phyloP scores from a whole-genome alignment of 2,888 invertebrate species.

The Noctua janthina region DNA sequence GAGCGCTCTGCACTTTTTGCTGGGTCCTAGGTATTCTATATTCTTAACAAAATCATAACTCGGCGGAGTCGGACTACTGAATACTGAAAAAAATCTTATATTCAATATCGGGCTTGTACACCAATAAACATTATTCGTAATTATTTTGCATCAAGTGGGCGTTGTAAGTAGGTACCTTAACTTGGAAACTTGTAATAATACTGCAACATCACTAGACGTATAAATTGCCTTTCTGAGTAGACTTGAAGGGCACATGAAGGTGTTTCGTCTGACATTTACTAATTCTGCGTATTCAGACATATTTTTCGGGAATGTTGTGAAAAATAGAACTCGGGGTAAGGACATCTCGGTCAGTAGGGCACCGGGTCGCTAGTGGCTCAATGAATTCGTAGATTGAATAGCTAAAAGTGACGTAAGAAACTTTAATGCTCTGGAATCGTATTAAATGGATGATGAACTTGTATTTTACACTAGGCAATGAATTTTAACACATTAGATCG shows the following conservation, averaged over 20 bases:
- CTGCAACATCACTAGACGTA: slow-evolving; percentile 30
- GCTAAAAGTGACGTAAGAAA: neutral
- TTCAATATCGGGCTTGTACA: slow-evolving; percentile 9
- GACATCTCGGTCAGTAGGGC: slow-evolving; percentile 45
- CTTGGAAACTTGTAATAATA: slow-evolving; percentile 41
- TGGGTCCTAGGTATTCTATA: neutral
- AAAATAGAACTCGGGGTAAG: slow-evolving; percentile 42
- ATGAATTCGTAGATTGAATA: neutral
- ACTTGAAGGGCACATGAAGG: slow-evolving; percentile 67
- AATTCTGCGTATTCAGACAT: slow-evolving; percentile 50
- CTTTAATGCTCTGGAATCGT: neutral
- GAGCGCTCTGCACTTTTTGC: slow-evolving; percentile 3
- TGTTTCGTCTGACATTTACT: slow-evolving; percentile 66
- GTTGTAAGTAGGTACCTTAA: slow-evolving; percentile 24
- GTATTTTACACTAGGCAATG: neutral
- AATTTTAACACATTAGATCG: slow-evolving; percentile 22
- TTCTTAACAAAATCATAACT: neutral
- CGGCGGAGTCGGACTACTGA: neutral
- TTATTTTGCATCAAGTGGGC: slow-evolving; percentile 29
- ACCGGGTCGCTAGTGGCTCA: slow-evolving; percentile 8
- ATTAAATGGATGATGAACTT: neutral
- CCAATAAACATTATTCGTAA: slow-evolving; percentile 21
- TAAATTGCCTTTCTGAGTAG: slow-evolving; percentile 43
- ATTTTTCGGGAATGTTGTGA: slow-evolving; percentile 50
- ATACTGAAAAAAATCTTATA: slow-evolving; percentile 17